Evolutionary conservation across 2,797 vertebrate species (phyloP).

Genomic region (Hemitrygon akajei): DNA sequence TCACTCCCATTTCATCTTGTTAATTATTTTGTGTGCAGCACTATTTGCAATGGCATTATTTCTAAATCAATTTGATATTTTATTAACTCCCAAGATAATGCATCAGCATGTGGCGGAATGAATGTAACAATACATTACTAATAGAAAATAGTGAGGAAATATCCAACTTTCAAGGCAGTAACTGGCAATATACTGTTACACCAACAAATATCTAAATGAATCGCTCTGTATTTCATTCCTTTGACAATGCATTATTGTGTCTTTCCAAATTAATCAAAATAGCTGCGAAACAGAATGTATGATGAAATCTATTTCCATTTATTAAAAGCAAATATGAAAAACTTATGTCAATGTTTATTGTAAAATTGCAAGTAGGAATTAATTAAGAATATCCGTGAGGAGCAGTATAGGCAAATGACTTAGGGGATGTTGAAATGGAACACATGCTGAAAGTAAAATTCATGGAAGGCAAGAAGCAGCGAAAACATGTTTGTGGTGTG

Average conservation of each 20-base stretch:
- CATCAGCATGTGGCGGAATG: background rate
- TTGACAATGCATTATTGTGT: background rate
- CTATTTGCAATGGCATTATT: background rate
- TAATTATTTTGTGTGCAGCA: background rate
- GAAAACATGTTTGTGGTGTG: background rate
- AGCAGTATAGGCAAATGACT: background rate
- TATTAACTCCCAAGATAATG: background rate
- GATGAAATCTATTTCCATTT: background rate
- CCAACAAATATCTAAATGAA: background rate
- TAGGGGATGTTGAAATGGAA: background rate
- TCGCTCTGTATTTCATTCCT: background rate
- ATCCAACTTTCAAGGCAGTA: background rate
- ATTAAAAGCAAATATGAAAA: background rate
- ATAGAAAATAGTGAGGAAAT: background rate
- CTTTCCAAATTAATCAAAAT: background rate
- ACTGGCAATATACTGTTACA: background rate
- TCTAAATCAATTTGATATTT: background rate
- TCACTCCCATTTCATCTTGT: background rate
- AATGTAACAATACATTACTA: background rate
- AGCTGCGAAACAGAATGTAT: background rate
- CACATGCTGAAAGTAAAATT: background rate
- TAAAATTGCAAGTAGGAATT: background rate
- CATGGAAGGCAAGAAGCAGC: background rate
- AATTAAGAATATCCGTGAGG: background rate
- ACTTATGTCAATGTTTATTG: background rate